Percentiles rank a stretch among this genome's conserved stretches.
Conservation (phyloP, 2,888 invertebrate genomes). For the Xestoiulus laeticollis region DNA sequence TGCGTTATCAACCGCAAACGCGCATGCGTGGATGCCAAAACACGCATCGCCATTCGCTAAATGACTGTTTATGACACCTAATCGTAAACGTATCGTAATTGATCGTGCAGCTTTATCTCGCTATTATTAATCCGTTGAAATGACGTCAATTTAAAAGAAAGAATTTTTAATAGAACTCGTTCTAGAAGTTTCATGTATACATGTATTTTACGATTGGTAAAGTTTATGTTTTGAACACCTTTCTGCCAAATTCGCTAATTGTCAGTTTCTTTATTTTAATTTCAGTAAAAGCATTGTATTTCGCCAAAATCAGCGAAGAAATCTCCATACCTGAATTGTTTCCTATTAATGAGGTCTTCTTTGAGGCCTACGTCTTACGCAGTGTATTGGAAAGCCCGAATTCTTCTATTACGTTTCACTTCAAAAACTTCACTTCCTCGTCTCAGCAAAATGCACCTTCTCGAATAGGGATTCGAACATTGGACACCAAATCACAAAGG, state of each 20-base stretch:
- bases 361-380: conserved; percentile 44
- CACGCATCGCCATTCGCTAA: no score
- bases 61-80: no score
- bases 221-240: no score
- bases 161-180: no score
- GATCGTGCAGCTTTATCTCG: no score
- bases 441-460: neutral
- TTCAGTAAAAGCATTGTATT: conserved; percentile 43
- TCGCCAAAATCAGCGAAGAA: conserved; percentile 21
- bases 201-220: no score
- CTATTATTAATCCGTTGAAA: no score
- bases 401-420: conserved; percentile 4
- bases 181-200: no score
- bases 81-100: no score
- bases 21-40: no score
- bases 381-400: neutral
- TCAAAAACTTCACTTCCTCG: neutral
- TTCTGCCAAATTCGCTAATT: neutral
- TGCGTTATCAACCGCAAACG: no score
- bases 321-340: conserved; percentile 40
- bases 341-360: neutral
- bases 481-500: neutral
- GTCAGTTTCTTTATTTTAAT: neutral
- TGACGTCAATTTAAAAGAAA: no score
- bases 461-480: neutral